Evolutionary conservation across 1,140 invertebrate genomes (phyloP).

Genomic region (Reticulitermes speratus): DNA sequence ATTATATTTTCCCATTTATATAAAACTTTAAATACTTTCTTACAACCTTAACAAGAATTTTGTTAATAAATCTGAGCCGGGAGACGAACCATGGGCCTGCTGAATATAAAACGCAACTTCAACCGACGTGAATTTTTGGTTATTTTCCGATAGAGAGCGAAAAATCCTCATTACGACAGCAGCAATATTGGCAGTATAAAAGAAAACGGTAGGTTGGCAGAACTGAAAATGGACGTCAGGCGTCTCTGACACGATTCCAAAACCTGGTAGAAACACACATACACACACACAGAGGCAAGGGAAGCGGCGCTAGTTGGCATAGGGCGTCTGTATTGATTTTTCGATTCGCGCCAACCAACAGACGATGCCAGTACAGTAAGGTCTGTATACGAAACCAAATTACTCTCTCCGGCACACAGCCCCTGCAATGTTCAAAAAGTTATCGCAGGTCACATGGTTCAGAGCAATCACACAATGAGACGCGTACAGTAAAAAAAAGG

Average conservation of each 20-base stretch:
- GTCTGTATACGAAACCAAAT: neutral
- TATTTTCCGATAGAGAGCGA: too few relatives aligned
- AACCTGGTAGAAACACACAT: neutral
- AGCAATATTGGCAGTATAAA: neutral
- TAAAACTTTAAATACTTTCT: too few relatives aligned
- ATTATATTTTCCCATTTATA: too few relatives aligned
- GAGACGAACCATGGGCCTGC: too few relatives aligned
- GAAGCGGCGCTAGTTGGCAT: neutral
- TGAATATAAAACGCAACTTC: too few relatives aligned
- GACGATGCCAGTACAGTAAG: neutral
- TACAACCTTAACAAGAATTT: too few relatives aligned
- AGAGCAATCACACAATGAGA: neutral
- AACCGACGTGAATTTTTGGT: too few relatives aligned
- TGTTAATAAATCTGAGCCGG: too few relatives aligned
- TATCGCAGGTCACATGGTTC: neutral
- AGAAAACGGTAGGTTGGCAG: neutral
- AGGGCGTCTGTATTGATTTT: conserved; percentile 11
- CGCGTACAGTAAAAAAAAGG: neutral
- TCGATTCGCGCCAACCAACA: neutral
- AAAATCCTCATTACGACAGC: neutral
- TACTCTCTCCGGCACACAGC: neutral
- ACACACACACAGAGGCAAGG: neutral
- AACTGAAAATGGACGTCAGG: neutral
- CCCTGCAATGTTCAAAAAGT: neutral
- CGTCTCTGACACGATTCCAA: conserved; percentile 5